Evolutionary conservation across 2,113 vertebrate genomes (phyloP).

Genomic region (Stegostoma tigrinum): DNA sequence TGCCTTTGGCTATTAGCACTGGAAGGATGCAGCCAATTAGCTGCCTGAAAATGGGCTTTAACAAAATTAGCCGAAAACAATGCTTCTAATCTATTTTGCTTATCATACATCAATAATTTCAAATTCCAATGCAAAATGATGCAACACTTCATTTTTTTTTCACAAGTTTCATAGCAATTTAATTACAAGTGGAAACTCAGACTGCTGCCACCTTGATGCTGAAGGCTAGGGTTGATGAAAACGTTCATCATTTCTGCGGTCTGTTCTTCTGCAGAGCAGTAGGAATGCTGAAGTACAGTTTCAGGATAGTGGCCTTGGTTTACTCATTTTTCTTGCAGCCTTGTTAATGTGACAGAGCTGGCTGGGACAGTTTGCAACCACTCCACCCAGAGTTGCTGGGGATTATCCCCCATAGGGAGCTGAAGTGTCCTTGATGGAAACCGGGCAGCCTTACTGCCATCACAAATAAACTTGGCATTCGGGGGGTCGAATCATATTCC

Average conservation of each 20-base stretch:
- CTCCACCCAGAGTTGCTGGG: neutral
- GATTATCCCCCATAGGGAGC: neutral
- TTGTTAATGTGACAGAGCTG: neutral
- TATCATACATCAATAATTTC: neutral
- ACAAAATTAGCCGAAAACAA: neutral
- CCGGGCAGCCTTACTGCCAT: neutral
- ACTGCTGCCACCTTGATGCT: neutral
- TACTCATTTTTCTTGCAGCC: neutral
- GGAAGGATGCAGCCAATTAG: neutral
- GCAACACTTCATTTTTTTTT: neutral
- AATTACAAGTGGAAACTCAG: neutral
- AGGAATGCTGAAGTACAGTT: neutral
- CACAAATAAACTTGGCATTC: neutral
- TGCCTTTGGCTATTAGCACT: neutral
- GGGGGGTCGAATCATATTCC: neutral
- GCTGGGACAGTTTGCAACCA: neutral
- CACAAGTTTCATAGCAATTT: neutral
- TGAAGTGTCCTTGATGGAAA: neutral
- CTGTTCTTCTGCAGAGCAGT: neutral
- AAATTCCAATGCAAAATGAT: neutral
- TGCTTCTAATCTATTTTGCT: neutral
- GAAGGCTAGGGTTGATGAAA: neutral
- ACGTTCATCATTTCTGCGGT: neutral
- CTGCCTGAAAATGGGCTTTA: neutral
- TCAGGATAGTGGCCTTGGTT: neutral